Evolutionary conservation across 2,888 invertebrate genomes (phyloP).

Genomic region (Escarpia spicata): DNA sequence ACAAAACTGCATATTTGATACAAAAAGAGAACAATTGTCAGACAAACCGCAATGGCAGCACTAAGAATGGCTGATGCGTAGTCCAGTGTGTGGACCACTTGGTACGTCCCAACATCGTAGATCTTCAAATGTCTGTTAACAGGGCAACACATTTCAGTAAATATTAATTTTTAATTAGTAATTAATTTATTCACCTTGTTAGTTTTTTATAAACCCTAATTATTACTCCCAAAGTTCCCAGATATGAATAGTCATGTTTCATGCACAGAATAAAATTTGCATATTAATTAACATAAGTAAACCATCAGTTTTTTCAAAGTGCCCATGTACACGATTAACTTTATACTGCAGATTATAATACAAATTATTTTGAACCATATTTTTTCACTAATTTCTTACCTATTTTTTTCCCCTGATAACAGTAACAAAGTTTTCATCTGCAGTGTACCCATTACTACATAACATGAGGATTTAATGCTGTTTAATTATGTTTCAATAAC

Average conservation of each 20-base stretch:
- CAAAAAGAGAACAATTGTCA: not conserved
- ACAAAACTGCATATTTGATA: not conserved
- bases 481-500: too few species aligned
- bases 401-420: not conserved
- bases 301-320: not conserved
- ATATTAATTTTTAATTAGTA: not conserved
- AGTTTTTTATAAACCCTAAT: not conserved
- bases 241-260: not conserved
- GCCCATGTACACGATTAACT: not conserved
- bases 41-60: constrained; percentile 76
- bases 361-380: not conserved
- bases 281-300: not conserved
- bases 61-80: constrained; percentile 91
- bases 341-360: not conserved
- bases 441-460: not conserved
- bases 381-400: not conserved
- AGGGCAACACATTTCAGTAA: constrained; percentile 22
- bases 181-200: not conserved
- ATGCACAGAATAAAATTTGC: not conserved
- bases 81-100: constrained; percentile 86
- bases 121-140: constrained; percentile 81
- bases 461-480: not conserved
- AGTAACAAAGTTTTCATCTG: not conserved
- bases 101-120: constrained; percentile 86
- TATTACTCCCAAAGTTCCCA: not conserved